Percentiles rank a stretch among this genome's conserved stretches.
Evolutionary conservation across 2,888 invertebrate genomes (phyloP).

Genomic region (Gymnocheta viridis): DNA sequence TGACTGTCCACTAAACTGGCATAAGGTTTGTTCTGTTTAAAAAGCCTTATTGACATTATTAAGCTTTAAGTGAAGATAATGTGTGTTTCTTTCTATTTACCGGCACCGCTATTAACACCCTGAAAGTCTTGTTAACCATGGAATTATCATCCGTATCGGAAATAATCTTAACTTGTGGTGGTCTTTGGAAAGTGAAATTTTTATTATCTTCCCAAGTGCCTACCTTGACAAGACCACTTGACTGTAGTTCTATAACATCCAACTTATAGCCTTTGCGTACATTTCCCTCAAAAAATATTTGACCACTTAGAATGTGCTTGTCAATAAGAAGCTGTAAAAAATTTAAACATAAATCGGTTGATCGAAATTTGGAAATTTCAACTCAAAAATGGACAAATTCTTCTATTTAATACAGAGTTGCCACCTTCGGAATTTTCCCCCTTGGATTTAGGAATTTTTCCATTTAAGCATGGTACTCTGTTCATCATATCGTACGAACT

Average conservation of each 20-base stretch:
- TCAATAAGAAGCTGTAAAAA: conserved; percentile 82
- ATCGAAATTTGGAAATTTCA: too few relatives aligned
- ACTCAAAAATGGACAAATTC: too few relatives aligned
- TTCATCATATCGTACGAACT: too few relatives aligned
- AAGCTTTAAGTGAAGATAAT: background rate
- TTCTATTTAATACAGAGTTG: too few relatives aligned
- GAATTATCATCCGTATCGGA: conserved; percentile 84
- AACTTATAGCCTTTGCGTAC: conserved; percentile 87
- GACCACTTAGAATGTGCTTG: conserved; percentile 85
- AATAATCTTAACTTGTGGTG: conserved; percentile 78
- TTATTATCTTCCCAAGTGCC: conserved; percentile 87
- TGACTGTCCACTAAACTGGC: conserved; percentile 90
- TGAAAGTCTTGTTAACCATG: conserved; percentile 88
- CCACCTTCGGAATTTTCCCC: too few relatives aligned
- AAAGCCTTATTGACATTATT: background rate
- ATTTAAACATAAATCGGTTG: background rate
- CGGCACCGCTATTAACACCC: conserved; percentile 87
- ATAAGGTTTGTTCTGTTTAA: conserved; percentile 90
- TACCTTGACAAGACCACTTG: conserved; percentile 85
- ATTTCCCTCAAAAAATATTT: conserved; percentile 90
- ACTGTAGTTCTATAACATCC: conserved; percentile 86
- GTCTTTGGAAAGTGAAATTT: conserved; percentile 84
- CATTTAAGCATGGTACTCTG: too few relatives aligned
- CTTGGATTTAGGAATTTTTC: too few relatives aligned
- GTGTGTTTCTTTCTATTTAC: conserved; percentile 73